phyloP scores from a whole-genome alignment of 2,888 invertebrate species.

The Teleiodes luculella region DNA sequence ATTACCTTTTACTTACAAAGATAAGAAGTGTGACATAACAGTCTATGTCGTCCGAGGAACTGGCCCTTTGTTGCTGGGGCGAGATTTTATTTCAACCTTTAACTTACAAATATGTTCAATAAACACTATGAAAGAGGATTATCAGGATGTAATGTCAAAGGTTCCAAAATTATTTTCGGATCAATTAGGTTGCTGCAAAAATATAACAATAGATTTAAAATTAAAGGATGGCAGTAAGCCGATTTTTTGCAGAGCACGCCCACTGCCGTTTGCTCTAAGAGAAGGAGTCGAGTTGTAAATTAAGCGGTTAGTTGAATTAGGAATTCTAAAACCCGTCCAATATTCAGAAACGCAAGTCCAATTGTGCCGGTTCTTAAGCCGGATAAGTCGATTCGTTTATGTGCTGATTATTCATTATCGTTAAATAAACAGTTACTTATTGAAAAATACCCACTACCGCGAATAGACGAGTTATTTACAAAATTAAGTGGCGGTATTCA shows the following conservation, averaged over 20 bases:
- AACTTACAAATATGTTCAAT: not conserved
- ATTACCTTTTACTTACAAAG: slow-evolving; percentile 15
- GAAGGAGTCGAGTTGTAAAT: not conserved
- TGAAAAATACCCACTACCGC: not conserved
- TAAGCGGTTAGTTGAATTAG: not conserved
- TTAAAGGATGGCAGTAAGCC: not conserved
- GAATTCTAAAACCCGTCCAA: slow-evolving; percentile 2
- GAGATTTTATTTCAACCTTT: not conserved
- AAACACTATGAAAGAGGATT: no score
- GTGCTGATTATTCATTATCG: not conserved
- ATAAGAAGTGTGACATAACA: not conserved
- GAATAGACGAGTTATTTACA: not conserved
- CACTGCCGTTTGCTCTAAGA: not conserved
- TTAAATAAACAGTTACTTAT: not conserved
- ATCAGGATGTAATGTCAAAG: no score
- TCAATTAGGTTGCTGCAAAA: not conserved
- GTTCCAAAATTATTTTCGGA: not conserved
- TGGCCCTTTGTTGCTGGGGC: not conserved
- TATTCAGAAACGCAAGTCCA: slow-evolving; percentile 3
- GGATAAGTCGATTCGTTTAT: not conserved
- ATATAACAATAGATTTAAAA: not conserved
- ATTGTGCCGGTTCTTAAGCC: slow-evolving; percentile 3
- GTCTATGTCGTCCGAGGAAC: not conserved
- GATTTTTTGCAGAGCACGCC: not conserved
- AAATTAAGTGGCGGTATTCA: not conserved